A percentile compares a stretch with the other conserved stretches of the same genome.
Conservation (phyloP, 2,113 vertebrate species). For the Pangasianodon gigas region DNA sequence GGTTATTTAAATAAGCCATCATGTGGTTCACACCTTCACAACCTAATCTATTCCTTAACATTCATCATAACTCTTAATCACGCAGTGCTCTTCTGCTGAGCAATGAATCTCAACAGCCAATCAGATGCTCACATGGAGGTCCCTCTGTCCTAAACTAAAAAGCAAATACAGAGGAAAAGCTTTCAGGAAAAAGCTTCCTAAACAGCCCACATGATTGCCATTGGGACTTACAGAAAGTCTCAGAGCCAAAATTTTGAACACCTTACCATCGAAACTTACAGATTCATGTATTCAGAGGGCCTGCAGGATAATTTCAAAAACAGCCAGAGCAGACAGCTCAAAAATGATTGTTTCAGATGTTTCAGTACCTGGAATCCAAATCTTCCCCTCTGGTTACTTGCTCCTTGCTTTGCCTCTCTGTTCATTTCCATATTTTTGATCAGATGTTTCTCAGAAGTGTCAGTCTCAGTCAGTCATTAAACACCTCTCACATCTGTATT, state of each 20-base stretch:
- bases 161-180: background rate
- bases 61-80: background rate
- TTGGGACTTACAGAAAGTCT: background rate
- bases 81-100: background rate
- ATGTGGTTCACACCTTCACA: background rate
- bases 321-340: background rate
- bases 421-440: constrained; percentile 1
- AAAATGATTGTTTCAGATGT: background rate
- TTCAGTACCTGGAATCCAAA: background rate
- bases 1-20: background rate
- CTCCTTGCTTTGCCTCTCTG: background rate
- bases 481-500: background rate
- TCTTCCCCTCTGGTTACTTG: background rate
- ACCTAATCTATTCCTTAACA: background rate
- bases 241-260: background rate
- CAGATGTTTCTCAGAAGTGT: background rate
- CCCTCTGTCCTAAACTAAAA: background rate
- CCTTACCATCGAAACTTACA: background rate
- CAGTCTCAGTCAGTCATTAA: background rate
- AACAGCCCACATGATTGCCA: background rate
- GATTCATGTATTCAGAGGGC: background rate
- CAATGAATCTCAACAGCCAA: background rate
- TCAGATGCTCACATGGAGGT: background rate
- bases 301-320: background rate
- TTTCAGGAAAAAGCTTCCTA: background rate